These are phyloP conservation scores for Cotesia congregata DNA, from an alignment of 2,888 invertebrate genomes.

Conservation along the genomic window DNA sequence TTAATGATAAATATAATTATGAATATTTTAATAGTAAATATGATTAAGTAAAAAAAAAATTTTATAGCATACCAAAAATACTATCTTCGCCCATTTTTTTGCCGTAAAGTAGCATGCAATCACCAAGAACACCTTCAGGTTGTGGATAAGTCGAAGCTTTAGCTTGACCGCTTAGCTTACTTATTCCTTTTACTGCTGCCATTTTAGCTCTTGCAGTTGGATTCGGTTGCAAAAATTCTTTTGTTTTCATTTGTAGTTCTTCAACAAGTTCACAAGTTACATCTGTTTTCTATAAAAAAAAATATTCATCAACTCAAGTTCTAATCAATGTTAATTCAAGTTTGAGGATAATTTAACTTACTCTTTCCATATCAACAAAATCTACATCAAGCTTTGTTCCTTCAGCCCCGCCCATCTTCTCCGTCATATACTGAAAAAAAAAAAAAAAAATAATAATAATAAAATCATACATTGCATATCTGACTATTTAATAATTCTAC, in stretches of 20 bases:
- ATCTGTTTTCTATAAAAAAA: slow-evolving; percentile 90
- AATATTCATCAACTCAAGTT: slow-evolving; percentile 3
- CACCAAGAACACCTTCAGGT: slow-evolving; percentile 97
- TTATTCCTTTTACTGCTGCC: slow-evolving; percentile 95
- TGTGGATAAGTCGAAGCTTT: slow-evolving; percentile 98
- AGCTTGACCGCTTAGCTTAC: slow-evolving; percentile 96
- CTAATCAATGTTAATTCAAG: not conserved
- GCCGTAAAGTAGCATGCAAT: slow-evolving; percentile 96
- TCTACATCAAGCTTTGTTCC: slow-evolving; percentile 99
- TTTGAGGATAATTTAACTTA: slow-evolving; percentile 72
- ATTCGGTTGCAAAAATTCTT: slow-evolving; percentile 99
- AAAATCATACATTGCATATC: slow-evolving; percentile 1
- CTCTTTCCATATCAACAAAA: slow-evolving; percentile 99
- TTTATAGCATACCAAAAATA: slow-evolving; percentile 80
- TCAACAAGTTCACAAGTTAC: slow-evolving; percentile 97
- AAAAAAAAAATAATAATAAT: not conserved
- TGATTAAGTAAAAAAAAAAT: slow-evolving; percentile 18
- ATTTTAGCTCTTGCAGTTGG: slow-evolving; percentile 95
- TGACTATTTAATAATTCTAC: not conserved
- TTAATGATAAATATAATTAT: no score
- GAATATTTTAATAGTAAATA: slow-evolving; percentile 2
- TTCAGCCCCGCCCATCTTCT: slow-evolving; percentile 99
- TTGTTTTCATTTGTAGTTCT: slow-evolving; percentile 95
- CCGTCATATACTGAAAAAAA: slow-evolving; percentile 90
- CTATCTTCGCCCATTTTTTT: slow-evolving; percentile 96